A percentile compares a stretch with the other conserved stretches of the same genome.
These are phyloP conservation scores for Neoarius graeffei DNA, from an alignment of 2,113 vertebrate species.

Conservation along the genomic window DNA sequence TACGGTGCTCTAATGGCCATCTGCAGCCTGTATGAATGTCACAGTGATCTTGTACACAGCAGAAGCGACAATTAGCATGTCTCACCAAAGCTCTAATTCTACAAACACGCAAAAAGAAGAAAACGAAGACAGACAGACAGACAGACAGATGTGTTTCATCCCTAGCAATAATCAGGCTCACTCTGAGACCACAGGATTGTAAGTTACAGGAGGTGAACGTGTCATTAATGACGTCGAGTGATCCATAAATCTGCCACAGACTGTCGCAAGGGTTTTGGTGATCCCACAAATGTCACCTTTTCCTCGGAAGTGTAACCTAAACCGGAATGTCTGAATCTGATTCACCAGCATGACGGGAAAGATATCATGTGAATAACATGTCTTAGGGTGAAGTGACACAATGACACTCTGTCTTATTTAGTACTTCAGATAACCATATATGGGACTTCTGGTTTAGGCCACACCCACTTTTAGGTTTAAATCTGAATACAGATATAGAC, in stretches of 20 bases:
- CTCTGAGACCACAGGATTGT: slow-evolving; percentile 16
- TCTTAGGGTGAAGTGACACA: not conserved
- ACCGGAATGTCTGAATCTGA: not conserved
- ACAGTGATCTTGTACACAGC: not conserved
- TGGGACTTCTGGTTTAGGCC: not conserved
- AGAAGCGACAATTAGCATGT: slow-evolving; percentile 38
- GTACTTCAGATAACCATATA: not conserved
- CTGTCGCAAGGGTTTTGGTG: slow-evolving; percentile 17
- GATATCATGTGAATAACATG: not conserved
- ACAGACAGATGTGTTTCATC: not conserved
- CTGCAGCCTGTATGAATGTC: slow-evolving; percentile 17
- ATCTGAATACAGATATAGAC: not conserved
- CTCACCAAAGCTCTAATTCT: slow-evolving; percentile 18
- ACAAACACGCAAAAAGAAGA: not conserved
- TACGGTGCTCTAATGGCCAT: slow-evolving; percentile 21
- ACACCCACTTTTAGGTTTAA: not conserved
- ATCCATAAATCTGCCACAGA: slow-evolving; percentile 25
- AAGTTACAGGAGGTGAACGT: slow-evolving; percentile 20
- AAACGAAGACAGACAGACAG: not conserved
- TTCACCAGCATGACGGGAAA: not conserved
- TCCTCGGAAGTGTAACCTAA: not conserved
- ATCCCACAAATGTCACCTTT: slow-evolving; percentile 8
- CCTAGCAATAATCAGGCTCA: slow-evolving; percentile 27
- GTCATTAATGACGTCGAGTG: slow-evolving; percentile 25
- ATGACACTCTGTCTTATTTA: not conserved